A percentile compares a stretch with the other conserved stretches of the same genome.
phyloP scores from a whole-genome alignment of 2,797 vertebrate genomes.

The Hybognathus amarus region DNA sequence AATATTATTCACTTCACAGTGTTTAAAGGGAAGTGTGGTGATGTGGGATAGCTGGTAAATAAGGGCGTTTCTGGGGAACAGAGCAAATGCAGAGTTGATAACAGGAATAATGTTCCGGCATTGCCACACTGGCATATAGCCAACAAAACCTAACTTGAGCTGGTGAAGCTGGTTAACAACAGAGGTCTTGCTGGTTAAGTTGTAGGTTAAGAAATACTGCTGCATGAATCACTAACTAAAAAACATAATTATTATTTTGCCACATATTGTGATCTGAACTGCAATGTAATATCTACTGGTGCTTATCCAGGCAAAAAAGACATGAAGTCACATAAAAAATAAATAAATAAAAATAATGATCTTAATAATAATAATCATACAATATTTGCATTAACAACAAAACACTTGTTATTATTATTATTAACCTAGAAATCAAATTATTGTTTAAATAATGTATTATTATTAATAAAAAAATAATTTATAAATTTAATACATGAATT shows the following conservation, averaged over 20 bases:
- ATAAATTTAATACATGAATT: too few relatives aligned
- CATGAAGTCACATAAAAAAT: not conserved
- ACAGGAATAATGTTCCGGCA: not conserved
- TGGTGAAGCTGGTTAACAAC: slow-evolving; percentile 3
- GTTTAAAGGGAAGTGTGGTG: slow-evolving; percentile 49
- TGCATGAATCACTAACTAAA: not conserved
- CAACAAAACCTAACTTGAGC: not conserved
- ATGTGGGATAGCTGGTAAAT: slow-evolving; percentile 31
- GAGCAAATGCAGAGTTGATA: not conserved
- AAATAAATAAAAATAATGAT: too few relatives aligned
- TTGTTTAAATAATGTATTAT: not conserved
- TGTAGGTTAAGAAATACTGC: not conserved
- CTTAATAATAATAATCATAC: too few relatives aligned
- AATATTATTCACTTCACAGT: slow-evolving; percentile 62
- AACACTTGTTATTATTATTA: not conserved
- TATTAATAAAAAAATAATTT: not conserved
- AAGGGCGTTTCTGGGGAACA: slow-evolving; percentile 18
- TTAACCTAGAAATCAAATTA: not conserved
- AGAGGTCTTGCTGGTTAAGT: not conserved
- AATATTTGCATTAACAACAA: not conserved
- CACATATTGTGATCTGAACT: not conserved
- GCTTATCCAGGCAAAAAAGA: not conserved
- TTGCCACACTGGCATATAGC: not conserved
- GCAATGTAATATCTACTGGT: not conserved
- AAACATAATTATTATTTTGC: not conserved